Evolutionary conservation across 2,113 vertebrate species (phyloP).

Genomic region (Pedetes capensis): DNA sequence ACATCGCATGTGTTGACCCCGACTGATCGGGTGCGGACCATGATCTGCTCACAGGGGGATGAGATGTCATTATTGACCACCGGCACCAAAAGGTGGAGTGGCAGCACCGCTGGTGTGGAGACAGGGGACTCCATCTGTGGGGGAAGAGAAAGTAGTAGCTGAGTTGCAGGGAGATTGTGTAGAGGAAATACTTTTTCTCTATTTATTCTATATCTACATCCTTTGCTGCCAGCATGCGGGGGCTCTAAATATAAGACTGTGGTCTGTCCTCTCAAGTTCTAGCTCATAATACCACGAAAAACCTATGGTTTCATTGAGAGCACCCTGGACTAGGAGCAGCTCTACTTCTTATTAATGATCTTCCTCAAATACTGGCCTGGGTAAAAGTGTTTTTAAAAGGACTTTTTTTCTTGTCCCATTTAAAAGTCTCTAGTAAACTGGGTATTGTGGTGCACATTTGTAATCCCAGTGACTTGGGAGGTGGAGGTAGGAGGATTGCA

Average conservation of each 20-base stretch:
- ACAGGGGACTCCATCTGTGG: slow-evolving; percentile 97
- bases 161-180: neutral
- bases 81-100: slow-evolving; percentile 93
- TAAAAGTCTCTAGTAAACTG: slow-evolving; percentile 33
- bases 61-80: slow-evolving; percentile 95
- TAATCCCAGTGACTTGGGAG: no score
- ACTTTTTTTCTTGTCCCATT: neutral
- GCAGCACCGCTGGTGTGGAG: slow-evolving; percentile 93
- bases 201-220: neutral
- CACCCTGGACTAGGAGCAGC: neutral
- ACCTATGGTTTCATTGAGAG: neutral
- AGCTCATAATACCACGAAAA: neutral
- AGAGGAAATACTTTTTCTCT: neutral
- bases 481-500: no score
- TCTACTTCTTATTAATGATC: neutral
- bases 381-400: neutral
- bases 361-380: neutral
- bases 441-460: no score
- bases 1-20: slow-evolving; percentile 98
- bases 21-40: slow-evolving; percentile 97
- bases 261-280: slow-evolving; percentile 38
- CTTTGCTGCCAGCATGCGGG: neutral
- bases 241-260: neutral
- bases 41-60: slow-evolving; percentile 98
- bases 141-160: slow-evolving; percentile 56